These are phyloP conservation scores for Cheilosia pagana DNA, from an alignment of 2,888 invertebrate species.

Conservation along the genomic window DNA sequence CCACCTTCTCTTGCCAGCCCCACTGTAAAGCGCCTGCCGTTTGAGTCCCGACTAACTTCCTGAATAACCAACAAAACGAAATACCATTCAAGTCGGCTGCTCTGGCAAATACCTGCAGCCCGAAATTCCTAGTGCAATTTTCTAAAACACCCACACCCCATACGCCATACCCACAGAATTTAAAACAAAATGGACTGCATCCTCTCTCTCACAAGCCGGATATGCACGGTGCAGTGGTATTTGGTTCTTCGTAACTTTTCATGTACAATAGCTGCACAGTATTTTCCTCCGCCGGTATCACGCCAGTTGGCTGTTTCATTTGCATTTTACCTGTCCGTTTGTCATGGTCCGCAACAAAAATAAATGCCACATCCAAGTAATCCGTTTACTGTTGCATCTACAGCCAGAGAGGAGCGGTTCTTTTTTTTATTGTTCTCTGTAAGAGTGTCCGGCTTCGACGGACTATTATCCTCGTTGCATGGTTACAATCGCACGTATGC, in stretches of 20 bases:
- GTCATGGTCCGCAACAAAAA: constrained; percentile 6
- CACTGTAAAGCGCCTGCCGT: background rate
- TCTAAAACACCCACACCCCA: constrained; percentile 14
- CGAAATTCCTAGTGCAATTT: constrained; percentile 28
- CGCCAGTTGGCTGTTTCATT: constrained; percentile 51
- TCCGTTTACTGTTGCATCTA: constrained; percentile 57
- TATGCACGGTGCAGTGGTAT: constrained; percentile 19
- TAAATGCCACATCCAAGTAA: constrained; percentile 53
- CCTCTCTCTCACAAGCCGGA: constrained; percentile 39
- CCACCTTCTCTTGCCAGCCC: background rate
- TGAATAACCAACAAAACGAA: constrained; percentile 14
- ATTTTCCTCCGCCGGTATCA: constrained; percentile 12
- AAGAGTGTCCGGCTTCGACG: constrained; percentile 42
- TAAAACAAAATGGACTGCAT: constrained; percentile 55
- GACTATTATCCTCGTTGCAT: constrained; percentile 44
- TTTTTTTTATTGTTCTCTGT: constrained; percentile 3
- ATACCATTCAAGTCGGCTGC: constrained; percentile 2
- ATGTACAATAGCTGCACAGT: constrained; percentile 17
- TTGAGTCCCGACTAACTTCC: background rate
- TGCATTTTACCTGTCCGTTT: constrained; percentile 58
- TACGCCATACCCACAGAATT: constrained; percentile 31
- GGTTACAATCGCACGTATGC: constrained; percentile 59
- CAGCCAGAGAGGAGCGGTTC: background rate
- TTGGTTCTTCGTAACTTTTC: constrained; percentile 26
- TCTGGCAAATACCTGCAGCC: constrained; percentile 9